Evolutionary conservation across 2,888 invertebrate genomes (phyloP), one percentile per base, ranked within the genome.

Genomic region (Eupithecia abbreviata): DNA sequence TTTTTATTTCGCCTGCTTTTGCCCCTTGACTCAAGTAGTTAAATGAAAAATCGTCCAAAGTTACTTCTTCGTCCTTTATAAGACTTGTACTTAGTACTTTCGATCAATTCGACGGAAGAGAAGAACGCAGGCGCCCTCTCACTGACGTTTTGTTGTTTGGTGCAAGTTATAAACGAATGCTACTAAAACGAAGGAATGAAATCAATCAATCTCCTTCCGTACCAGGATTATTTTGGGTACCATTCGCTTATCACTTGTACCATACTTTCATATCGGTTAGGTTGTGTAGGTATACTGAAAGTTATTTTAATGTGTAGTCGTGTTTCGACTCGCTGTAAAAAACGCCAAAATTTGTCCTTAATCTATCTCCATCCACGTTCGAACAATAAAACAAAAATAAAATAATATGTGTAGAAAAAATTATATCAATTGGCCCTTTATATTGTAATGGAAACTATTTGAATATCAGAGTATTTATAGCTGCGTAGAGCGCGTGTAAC

Each of bases 21-120:
- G 85, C 88, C 90, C 87, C 76, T 84, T 84, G 84, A 85, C 85
- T 85, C 87, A 85, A 87, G 86, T 89, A 88, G 79, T 84, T 88
- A 88, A 88, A 90, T 86, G 84, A 90, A 84, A 90, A 92, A 92
- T 93, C 94, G 94, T 94, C 94, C 94, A 94, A 89, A 89, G 85
- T 90, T 88, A 94, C 90, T 93, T 93, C 93, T 94, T 94, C 95
- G 95, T 95, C 95, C 95, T 93, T 82, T 88, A 88, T 91, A 94
- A 94, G 95, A 95, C 95, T 95, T 89, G 94, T 94, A 94, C 93
- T 90, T 92, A 93, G 94, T 93, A 92, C 92, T 90, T 84, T 85
- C 84, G 84, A 86, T 83, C 87, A 88, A 88, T 86, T 87, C 82
- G 90, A 90, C 89, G 89, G 87, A 88, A 85, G 85, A 84, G 87